Evolutionary conservation across 2,888 invertebrate genomes (phyloP).

Genomic region (Agrotis exclamationis): DNA sequence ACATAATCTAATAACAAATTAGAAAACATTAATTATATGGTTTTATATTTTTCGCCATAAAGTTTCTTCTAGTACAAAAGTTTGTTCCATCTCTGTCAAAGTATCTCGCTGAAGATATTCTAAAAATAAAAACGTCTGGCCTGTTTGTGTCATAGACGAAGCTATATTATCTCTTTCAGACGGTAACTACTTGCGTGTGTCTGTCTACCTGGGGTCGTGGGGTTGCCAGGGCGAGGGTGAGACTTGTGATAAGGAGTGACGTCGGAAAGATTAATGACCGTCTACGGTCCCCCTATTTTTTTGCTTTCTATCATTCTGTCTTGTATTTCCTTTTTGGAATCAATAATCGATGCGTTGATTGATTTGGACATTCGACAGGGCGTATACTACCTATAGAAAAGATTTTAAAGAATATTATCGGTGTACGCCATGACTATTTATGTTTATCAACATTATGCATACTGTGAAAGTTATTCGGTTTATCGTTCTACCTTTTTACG

Average conservation of each 20-base stretch:
- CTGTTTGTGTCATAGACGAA: conserved; percentile 24
- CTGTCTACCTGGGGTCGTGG: conserved; percentile 65
- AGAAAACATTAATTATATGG: not conserved
- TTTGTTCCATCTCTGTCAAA: not conserved
- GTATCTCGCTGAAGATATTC: not conserved
- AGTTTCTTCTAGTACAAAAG: not conserved
- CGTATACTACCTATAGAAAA: not conserved
- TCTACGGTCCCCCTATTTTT: conserved; percentile 64
- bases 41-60: not conserved
- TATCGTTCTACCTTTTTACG: no score
- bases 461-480: no score
- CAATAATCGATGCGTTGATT: conserved; percentile 31
- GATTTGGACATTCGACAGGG: conserved; percentile 8
- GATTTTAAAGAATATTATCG: not conserved
- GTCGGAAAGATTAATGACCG: conserved; percentile 72
- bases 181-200: conserved; percentile 54
- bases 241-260: conserved; percentile 64
- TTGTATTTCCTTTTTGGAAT: conserved; percentile 41
- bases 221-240: conserved; percentile 65
- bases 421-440: not conserved
- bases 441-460: no score
- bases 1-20: not conserved
- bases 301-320: conserved; percentile 44
- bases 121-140: conserved; percentile 14
- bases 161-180: conserved; percentile 48